Percentiles rank a stretch among this genome's conserved stretches.
Evolutionary conservation across 2,797 vertebrate genomes (phyloP).

Genomic region (Anguilla marmorata): DNA sequence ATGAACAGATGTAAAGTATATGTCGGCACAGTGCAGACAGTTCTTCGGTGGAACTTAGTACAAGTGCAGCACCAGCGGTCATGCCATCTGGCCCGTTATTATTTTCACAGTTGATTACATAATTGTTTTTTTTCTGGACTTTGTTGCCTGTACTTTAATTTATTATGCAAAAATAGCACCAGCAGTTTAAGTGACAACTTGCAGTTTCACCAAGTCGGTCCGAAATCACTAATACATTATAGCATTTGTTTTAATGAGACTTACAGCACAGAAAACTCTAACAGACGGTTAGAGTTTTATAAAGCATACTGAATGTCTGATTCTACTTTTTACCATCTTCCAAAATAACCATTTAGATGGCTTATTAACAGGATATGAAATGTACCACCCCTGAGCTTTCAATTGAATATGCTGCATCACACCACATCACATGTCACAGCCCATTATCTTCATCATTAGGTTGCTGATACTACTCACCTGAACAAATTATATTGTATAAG

Average conservation of each 20-base stretch:
- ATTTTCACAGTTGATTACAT: constrained; percentile 8
- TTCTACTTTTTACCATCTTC: not conserved
- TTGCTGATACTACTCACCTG: not conserved
- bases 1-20: constrained; percentile 1
- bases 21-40: not conserved
- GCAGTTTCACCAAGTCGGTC: not conserved
- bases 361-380: not conserved
- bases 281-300: not conserved
- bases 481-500: not conserved
- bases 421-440: not conserved
- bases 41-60: not conserved
- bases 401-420: not conserved
- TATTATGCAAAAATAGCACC: constrained; percentile 2
- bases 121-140: not conserved
- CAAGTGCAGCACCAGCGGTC: not conserved
- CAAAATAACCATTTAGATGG: not conserved
- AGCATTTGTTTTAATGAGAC: not conserved
- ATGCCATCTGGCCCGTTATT: not conserved
- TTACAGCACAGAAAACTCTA: not conserved
- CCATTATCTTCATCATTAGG: not conserved
- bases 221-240: not conserved
- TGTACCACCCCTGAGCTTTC: not conserved
- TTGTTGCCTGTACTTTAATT: not conserved
- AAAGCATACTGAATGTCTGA: not conserved
- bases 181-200: not conserved